Percentiles rank a stretch among this genome's conserved stretches.
Evolutionary conservation across 2,113 vertebrate genomes (phyloP).

Genomic region (Ammodramus savannarum): DNA sequence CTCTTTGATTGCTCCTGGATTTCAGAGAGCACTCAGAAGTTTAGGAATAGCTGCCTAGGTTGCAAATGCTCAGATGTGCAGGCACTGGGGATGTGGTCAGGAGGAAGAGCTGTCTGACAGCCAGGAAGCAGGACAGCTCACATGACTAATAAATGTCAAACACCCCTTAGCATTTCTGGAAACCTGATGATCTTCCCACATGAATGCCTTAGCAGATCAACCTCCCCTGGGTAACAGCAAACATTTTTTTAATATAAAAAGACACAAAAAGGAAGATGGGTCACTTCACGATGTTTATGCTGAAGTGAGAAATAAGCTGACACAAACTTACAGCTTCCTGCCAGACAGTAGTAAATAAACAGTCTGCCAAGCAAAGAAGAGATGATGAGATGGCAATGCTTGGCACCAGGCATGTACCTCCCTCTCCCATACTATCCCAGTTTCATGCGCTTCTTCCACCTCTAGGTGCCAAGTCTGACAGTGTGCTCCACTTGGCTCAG

Average conservation of each 20-base stretch:
- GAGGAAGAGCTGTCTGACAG: background rate
- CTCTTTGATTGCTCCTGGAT: background rate
- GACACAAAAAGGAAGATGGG: background rate
- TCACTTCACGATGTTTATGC: background rate
- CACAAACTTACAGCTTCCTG: background rate
- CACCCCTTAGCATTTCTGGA: background rate
- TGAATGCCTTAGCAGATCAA: background rate
- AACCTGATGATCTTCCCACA: background rate
- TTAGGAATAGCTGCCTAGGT: background rate
- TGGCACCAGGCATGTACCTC: background rate
- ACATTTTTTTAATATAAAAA: background rate
- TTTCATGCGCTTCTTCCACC: background rate
- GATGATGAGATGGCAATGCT: background rate
- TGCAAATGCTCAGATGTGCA: background rate
- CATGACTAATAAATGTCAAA: background rate
- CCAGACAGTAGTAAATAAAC: background rate
- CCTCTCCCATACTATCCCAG: background rate
- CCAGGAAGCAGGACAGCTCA: background rate
- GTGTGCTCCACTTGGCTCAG: background rate
- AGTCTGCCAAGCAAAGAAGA: background rate
- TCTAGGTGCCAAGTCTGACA: background rate
- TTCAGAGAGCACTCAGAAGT: background rate
- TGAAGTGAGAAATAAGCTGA: background rate
- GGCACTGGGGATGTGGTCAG: background rate
- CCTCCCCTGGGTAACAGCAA: background rate